Conservation (phyloP, 2,113 vertebrate species). For the Taurulus bubalis region DNA sequence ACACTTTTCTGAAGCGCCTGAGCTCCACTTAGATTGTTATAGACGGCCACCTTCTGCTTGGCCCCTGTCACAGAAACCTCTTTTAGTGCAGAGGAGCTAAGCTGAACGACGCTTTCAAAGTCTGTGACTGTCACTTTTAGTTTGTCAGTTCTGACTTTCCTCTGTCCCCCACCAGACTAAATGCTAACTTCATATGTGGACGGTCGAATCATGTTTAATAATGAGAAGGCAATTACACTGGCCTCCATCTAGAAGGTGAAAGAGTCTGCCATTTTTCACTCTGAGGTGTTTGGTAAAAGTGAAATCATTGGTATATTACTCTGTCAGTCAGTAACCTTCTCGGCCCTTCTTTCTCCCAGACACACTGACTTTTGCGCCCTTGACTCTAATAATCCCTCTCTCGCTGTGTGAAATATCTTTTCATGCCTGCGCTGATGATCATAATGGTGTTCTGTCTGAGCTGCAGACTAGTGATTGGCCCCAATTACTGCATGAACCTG, state of each 20-base stretch:
- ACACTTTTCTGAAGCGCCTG: neutral
- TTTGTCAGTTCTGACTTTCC: conserved; percentile 6
- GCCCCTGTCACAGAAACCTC: neutral
- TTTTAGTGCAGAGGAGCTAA: neutral
- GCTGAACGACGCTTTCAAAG: neutral
- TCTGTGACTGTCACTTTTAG: neutral
- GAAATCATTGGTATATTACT: conserved; percentile 63
- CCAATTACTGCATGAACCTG: conserved; percentile 78
- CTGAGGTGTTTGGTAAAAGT: conserved; percentile 49
- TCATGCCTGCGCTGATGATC: conserved; percentile 75
- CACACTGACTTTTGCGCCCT: conserved; percentile 74
- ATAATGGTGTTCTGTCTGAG: conserved; percentile 78
- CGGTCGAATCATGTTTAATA: conserved; percentile 11
- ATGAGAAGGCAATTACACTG: conserved; percentile 33
- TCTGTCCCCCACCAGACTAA: neutral
- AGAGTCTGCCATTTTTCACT: conserved; percentile 53
- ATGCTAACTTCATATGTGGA: conserved; percentile 3
- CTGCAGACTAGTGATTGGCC: conserved; percentile 76
- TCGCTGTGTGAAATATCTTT: conserved; percentile 76
- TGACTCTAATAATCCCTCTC: conserved; percentile 77
- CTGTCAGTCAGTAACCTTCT: conserved; percentile 68
- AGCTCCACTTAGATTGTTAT: neutral
- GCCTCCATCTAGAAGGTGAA: conserved; percentile 44
- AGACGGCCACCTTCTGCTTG: neutral
- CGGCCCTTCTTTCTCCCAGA: conserved; percentile 60